Percentiles rank a stretch among this genome's conserved stretches.
phyloP scores from a whole-genome alignment of 2,888 invertebrate species.

The Apotomis betuletana region DNA sequence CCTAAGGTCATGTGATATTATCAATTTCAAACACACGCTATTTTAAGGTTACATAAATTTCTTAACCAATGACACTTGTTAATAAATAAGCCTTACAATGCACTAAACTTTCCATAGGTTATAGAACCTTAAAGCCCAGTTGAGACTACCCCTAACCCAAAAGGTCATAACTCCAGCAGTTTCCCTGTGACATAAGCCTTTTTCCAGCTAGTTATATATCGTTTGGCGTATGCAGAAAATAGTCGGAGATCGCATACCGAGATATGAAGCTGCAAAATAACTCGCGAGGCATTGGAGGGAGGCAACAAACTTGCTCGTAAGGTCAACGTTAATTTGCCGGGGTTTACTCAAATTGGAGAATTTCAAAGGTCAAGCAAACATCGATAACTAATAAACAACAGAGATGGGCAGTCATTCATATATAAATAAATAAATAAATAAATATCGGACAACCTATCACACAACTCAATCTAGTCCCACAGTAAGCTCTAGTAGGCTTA shows the following conservation, averaged over 20 bases:
- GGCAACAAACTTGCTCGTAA: conserved; percentile 46
- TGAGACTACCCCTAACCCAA: not conserved
- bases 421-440: too few species aligned
- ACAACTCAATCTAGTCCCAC: too few species aligned
- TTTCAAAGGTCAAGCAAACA: too few species aligned
- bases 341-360: not conserved
- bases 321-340: conserved; percentile 13
- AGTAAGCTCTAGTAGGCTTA: too few species aligned
- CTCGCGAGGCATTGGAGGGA: conserved; percentile 55
- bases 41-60: too few species aligned
- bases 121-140: not conserved
- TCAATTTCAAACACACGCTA: too few species aligned
- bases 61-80: conserved; percentile 10
- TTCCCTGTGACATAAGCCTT: conserved; percentile 45
- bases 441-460: too few species aligned
- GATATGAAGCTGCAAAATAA: conserved; percentile 62
- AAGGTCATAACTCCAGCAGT: not conserved
- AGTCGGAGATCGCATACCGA: conserved; percentile 65
- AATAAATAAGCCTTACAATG: conserved; percentile 5
- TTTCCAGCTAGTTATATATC: conserved; percentile 51
- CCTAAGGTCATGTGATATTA: too few species aligned
- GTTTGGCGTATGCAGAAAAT: conserved; percentile 61
- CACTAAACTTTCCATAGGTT: conserved; percentile 2
- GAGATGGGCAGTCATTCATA: too few species aligned
- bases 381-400: too few species aligned